Conservation (phyloP, 37 sponge, comb jelly and placozoan species). For the Bolinopsis microptera region DNA sequence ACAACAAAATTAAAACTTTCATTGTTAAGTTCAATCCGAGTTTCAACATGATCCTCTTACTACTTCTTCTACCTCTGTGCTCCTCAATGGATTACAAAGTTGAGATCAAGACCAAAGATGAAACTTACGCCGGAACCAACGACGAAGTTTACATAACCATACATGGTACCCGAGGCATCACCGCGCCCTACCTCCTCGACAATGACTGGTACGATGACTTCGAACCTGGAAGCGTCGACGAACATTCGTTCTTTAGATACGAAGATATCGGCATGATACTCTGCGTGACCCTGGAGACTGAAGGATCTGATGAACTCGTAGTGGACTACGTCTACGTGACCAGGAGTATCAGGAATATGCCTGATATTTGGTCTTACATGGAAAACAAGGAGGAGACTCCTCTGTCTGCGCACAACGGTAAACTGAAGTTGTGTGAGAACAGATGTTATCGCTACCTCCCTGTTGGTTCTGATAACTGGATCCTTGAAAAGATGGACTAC, state of each 20-base stretch:
- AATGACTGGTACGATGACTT: background rate
- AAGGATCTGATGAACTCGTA: background rate
- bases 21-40: too few species aligned
- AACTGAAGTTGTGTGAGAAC: background rate
- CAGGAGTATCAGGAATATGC: background rate
- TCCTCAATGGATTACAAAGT: background rate
- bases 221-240: background rate
- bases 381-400: background rate
- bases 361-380: background rate
- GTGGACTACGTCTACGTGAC: background rate
- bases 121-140: background rate
- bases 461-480: background rate
- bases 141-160: background rate
- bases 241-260: background rate
- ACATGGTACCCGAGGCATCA: background rate
- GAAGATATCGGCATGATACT: background rate
- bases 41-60: background rate
- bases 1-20: too few species aligned
- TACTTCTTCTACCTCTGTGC: background rate
- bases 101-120: background rate
- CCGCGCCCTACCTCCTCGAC: background rate
- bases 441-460: background rate
- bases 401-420: background rate
- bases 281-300: background rate
- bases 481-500: background rate